Evolutionary conservation across 1,140 invertebrate genomes (phyloP), one percentile per base, ranked within the genome.

Genomic region (Drosophila orena): DNA sequence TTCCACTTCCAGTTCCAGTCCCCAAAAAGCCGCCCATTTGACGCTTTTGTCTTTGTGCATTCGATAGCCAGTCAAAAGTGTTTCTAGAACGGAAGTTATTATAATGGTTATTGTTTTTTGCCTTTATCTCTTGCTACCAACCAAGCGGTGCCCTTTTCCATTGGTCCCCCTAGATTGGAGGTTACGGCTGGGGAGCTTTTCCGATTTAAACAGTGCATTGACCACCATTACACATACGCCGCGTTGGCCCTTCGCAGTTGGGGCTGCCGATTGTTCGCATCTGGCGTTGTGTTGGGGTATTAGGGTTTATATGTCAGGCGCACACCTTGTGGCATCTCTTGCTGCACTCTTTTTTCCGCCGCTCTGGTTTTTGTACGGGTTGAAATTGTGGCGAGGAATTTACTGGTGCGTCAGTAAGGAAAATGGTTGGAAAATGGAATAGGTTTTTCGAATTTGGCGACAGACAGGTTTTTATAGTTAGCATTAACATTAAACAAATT

Each of bases 11-110:
- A 58, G 24, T 22, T 14, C 37, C 53, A 38, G 38, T 20, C 34
- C 44, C 68, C 52, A 35, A 59, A 40, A 46, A 15, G 20, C 37
- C 49, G 14, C 46, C 60, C 35, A 43, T 62, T 38, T 49, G 37
- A n/a, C n/a, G 30, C 53, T 65, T 83, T 88, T 88, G 83, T 88
- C 59, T 83, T 73, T 88, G 83, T 88, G 79, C 66, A 86, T 46
- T 49, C 68, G 68, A 71, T 71, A 34, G 68, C 27, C 59, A 22
- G 55, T 84, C 47, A 79, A 77, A 73, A 89, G 85, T 89, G 85
- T 89, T 89, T 80, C 58, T 90, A 71, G 84, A 89, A 85, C 84
- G 84, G 84, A 89, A 90, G 84, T 84, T 90, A 89, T 90, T 90
- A 85, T 84, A 89, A 90, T 83, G 77, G 77, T 84, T 88, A 60